These are phyloP conservation scores for Danaus chrysippus DNA, from an alignment of 2,888 invertebrate genomes.

Conservation along the genomic window DNA sequence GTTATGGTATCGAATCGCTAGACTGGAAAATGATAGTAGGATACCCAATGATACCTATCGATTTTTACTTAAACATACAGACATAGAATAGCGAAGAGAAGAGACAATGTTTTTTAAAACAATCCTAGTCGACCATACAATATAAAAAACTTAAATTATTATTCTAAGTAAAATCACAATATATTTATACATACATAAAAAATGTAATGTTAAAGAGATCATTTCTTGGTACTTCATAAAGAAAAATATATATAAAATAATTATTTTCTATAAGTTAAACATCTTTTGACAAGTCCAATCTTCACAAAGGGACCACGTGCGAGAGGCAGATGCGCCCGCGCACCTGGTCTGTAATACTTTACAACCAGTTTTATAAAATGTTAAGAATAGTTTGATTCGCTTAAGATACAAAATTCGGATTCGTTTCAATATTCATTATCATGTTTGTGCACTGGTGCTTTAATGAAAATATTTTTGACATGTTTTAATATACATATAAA, in stretches of 20 bases:
- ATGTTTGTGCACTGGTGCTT: neutral
- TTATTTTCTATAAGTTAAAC: too few species aligned
- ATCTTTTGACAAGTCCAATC: constrained; percentile 3
- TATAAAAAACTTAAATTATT: too few species aligned
- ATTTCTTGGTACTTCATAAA: too few species aligned
- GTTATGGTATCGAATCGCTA: constrained; percentile 52
- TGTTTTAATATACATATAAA: too few species aligned
- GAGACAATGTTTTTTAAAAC: neutral
- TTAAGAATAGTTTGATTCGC: constrained; percentile 1
- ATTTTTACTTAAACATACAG: constrained; percentile 53
- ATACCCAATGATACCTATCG: constrained; percentile 51
- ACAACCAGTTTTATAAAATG: constrained; percentile 22
- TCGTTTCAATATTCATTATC: neutral
- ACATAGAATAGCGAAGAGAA: neutral
- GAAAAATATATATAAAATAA: too few species aligned
- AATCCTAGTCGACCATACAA: too few species aligned
- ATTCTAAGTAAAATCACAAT: too few species aligned
- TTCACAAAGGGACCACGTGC: constrained; percentile 21
- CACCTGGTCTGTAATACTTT: constrained; percentile 25
- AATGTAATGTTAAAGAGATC: too few species aligned
- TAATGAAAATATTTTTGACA: too few species aligned
- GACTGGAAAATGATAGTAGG: constrained; percentile 54
- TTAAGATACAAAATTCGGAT: constrained; percentile 5
- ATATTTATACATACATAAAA: too few species aligned
- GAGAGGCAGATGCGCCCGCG: constrained; percentile 21